Conservation (phyloP, 2,113 vertebrate genomes). For the Oncorhynchus tshawytscha region DNA sequence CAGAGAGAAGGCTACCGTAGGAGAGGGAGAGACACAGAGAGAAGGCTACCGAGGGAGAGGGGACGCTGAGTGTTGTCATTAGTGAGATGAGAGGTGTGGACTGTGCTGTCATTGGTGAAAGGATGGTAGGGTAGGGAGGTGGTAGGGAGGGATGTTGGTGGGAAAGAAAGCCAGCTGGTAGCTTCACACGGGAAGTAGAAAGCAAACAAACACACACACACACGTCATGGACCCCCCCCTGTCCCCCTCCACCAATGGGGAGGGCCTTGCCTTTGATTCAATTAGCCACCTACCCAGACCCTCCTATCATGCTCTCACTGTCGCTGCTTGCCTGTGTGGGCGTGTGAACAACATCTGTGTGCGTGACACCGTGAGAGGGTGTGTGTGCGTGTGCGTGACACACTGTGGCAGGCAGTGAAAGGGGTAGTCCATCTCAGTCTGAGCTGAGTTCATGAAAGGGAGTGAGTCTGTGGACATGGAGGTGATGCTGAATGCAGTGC, state of each 20-base stretch:
- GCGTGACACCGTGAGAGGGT: slow-evolving; percentile 39
- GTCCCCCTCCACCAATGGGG: neutral
- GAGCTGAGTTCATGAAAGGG: neutral
- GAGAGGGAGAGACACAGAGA: too few species aligned
- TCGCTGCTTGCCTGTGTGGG: slow-evolving; percentile 52
- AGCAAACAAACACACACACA: neutral
- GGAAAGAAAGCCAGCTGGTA: slow-evolving; percentile 4
- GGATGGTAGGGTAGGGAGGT: neutral
- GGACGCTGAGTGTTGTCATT: neutral
- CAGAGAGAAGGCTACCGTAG: too few species aligned
- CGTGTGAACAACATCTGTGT: slow-evolving; percentile 40
- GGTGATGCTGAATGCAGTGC: slow-evolving; percentile 52
- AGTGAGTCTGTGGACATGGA: slow-evolving; percentile 60
- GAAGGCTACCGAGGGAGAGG: neutral
- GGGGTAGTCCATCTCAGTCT: neutral
- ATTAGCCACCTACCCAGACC: slow-evolving; percentile 49
- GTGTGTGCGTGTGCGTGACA: slow-evolving; percentile 37
- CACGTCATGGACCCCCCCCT: slow-evolving; percentile 16
- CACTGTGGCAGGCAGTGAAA: slow-evolving; percentile 28
- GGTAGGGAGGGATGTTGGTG: neutral
- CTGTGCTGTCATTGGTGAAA: neutral
- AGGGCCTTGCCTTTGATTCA: slow-evolving; percentile 65
- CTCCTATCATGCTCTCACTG: slow-evolving; percentile 16
- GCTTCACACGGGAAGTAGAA: slow-evolving; percentile 18
- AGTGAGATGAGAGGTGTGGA: too few species aligned